Percentiles rank a stretch among this genome's conserved stretches.
Evolutionary conservation across 35 echinoderm and acorn worm genomes (phyloP).

Genomic region (Heliocidaris tuberculata): DNA sequence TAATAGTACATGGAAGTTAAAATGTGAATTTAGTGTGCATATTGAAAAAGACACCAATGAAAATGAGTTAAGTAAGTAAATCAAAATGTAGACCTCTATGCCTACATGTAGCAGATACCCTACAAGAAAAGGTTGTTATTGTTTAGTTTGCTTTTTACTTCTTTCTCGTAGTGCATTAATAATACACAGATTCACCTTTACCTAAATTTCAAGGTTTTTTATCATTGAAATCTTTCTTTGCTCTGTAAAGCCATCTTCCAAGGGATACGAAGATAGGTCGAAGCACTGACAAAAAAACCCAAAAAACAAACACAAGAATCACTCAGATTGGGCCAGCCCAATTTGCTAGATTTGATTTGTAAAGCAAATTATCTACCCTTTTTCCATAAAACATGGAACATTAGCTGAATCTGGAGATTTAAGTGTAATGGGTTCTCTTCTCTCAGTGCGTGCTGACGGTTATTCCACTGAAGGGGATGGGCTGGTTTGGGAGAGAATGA

Average conservation of each 20-base stretch:
- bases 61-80: too few relatives aligned
- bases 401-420: background rate
- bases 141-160: too few relatives aligned
- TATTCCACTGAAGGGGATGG: background rate
- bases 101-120: too few relatives aligned
- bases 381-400: slow-evolving; percentile 12
- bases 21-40: too few relatives aligned
- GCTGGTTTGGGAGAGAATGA: background rate
- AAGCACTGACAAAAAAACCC: background rate
- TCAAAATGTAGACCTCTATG: too few relatives aligned
- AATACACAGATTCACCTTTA: background rate
- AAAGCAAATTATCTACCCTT: background rate
- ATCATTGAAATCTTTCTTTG: background rate
- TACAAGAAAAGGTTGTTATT: too few relatives aligned
- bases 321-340: background rate
- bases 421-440: slow-evolving; percentile 2
- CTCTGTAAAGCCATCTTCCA: background rate
- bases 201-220: background rate
- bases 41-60: too few relatives aligned
- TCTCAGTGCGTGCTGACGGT: background rate
- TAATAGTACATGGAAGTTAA: too few relatives aligned
- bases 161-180: background rate
- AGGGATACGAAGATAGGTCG: background rate
- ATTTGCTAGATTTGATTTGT: slow-evolving; percentile 6
- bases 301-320: background rate